Percentiles rank a stretch among this genome's conserved stretches.
phyloP scores from a whole-genome alignment of 2,888 invertebrate genomes.

The Trissoscelio sp. region DNA sequence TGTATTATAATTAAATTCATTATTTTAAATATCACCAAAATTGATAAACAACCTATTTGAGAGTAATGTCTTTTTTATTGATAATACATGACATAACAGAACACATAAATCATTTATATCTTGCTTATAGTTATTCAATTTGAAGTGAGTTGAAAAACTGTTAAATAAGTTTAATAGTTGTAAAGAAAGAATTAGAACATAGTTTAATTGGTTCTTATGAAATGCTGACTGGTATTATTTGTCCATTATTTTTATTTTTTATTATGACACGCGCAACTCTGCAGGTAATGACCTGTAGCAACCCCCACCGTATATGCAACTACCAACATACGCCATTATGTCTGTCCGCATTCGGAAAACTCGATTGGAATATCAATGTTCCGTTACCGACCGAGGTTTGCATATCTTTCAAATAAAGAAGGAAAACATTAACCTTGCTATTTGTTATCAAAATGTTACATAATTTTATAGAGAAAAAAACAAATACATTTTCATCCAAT shows the following conservation, averaged over 20 bases:
- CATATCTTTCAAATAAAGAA: not conserved
- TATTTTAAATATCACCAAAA: not conserved
- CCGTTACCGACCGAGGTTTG: slow-evolving; percentile 30
- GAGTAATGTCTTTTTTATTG: not conserved
- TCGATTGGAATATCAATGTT: slow-evolving; percentile 41
- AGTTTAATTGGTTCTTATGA: not conserved
- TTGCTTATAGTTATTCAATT: no score
- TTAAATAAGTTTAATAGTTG: no score
- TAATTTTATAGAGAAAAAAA: no score
- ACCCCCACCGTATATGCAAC: slow-evolving; percentile 26
- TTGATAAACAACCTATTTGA: not conserved
- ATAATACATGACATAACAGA: no score
- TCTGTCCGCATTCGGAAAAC: slow-evolving; percentile 45
- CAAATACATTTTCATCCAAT: no score
- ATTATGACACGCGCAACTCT: slow-evolving; percentile 23
- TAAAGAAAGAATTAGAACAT: not conserved
- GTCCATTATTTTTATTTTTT: slow-evolving; percentile 7
- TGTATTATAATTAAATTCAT: not conserved
- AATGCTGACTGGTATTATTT: not conserved
- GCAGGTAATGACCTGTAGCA: slow-evolving; percentile 39
- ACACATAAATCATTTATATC: no score
- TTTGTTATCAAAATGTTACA: no score
- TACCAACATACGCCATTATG: slow-evolving; percentile 34
- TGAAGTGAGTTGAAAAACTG: no score
- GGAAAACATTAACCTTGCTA: no score